These are phyloP conservation scores for Diadophis punctatus DNA, from an alignment of 2,113 vertebrate genomes.

Conservation along the genomic window DNA sequence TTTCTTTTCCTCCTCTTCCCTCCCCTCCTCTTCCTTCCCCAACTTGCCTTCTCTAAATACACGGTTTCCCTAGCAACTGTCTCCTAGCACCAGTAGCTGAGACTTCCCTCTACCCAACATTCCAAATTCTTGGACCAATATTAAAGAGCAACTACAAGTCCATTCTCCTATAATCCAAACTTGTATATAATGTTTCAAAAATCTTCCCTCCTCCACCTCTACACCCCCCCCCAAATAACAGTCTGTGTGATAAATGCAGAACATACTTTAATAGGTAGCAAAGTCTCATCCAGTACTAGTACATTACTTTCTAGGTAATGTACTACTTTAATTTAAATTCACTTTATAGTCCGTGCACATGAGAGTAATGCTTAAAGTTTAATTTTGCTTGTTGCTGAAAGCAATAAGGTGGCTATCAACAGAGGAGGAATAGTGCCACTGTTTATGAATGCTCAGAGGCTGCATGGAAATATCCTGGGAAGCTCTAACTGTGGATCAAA, in stretches of 20 bases:
- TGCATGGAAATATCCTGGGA: constrained; percentile 33
- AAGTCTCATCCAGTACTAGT: constrained; percentile 43
- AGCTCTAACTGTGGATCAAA: constrained; percentile 43
- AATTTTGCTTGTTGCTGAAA: constrained; percentile 70
- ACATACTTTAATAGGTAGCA: constrained; percentile 29
- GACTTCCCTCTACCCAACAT: background rate
- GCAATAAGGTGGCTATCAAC: constrained; percentile 60
- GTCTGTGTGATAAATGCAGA: background rate
- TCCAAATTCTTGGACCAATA: background rate
- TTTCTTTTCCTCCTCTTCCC: background rate
- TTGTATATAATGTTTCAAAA: background rate
- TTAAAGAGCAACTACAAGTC: background rate
- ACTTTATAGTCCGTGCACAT: constrained; percentile 66
- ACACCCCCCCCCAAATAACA: background rate
- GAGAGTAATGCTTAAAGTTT: constrained; percentile 71
- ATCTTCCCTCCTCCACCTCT: background rate
- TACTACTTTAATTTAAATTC: constrained; percentile 72
- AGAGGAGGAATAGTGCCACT: constrained; percentile 55
- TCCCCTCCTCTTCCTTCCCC: background rate
- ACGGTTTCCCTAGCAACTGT: background rate
- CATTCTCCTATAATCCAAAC: background rate
- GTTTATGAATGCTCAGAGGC: constrained; percentile 56
- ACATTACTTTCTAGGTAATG: constrained; percentile 55
- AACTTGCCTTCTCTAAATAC: background rate
- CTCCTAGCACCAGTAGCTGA: background rate